Evolutionary conservation across 2,113 vertebrate genomes (phyloP).

Genomic region (sheep (Ovis aries)): DNA sequence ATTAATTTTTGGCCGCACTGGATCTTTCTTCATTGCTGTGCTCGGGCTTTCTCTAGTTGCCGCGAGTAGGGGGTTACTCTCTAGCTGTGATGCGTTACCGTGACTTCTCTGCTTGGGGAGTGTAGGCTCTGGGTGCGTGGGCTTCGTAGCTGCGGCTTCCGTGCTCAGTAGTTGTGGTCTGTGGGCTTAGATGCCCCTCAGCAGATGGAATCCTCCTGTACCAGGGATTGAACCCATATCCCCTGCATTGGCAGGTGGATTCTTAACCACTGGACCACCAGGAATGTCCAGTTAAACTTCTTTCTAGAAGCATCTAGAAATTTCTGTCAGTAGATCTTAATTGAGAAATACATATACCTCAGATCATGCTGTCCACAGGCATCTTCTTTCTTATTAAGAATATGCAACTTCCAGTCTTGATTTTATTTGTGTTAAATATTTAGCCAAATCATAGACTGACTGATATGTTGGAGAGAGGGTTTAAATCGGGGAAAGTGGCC

Average conservation of each 20-base stretch:
- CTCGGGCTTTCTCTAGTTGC: neutral
- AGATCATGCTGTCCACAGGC: neutral
- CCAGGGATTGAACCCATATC: neutral
- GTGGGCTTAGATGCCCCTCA: neutral
- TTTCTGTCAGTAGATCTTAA: neutral
- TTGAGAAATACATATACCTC: neutral
- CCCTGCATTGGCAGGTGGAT: neutral
- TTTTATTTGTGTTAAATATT: neutral
- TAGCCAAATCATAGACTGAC: neutral
- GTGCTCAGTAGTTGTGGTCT: neutral
- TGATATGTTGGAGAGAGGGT: neutral
- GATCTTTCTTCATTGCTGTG: neutral
- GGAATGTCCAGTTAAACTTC: neutral
- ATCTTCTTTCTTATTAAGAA: neutral
- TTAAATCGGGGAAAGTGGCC: neutral
- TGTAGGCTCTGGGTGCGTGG: accelerated
- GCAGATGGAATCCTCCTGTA: neutral
- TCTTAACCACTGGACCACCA: neutral
- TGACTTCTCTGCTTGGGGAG: too few relatives aligned
- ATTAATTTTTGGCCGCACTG: neutral
- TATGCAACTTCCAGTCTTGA: neutral
- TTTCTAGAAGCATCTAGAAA: neutral
- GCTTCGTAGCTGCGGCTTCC: neutral
- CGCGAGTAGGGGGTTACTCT: accelerated
- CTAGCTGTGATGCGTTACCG: accelerated